phyloP scores from a whole-genome alignment of 1,140 invertebrate genomes.

The Ceratosolen fusciceps region DNA sequence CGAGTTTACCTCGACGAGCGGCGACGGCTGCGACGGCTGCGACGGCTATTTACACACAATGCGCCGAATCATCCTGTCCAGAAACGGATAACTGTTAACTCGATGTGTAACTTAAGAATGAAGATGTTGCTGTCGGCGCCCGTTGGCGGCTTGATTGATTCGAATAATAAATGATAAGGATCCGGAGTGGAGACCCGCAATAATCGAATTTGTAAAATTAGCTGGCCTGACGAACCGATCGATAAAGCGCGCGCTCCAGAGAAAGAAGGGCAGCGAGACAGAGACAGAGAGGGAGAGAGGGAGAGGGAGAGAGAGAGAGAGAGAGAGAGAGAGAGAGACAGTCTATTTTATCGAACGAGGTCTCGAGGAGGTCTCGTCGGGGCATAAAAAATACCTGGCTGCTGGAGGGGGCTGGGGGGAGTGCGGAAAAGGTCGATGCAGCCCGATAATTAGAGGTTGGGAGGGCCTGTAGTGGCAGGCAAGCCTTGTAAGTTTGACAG shows the following conservation, averaged over 20 bases:
- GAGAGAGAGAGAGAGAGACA: too few species aligned
- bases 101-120: background rate
- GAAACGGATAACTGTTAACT: background rate
- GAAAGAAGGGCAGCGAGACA: too few species aligned
- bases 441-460: constrained; percentile 45
- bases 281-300: too few species aligned
- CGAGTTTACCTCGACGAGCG: too few species aligned
- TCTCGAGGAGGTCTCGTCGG: background rate
- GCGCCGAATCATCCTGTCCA: background rate
- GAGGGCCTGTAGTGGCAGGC: constrained; percentile 34
- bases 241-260: too few species aligned
- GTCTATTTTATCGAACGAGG: too few species aligned
- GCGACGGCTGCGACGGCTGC: too few species aligned
- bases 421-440: constrained; percentile 17
- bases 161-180: background rate
- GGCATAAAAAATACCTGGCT: background rate
- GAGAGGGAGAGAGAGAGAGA: too few species aligned
- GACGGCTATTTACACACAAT: too few species aligned
- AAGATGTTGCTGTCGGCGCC: background rate
- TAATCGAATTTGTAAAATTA: constrained; percentile 1
- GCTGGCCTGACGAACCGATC: background rate
- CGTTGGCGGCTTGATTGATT: background rate
- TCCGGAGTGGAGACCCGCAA: background rate
- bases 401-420: constrained; percentile 13
- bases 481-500: constrained; percentile 4